These are phyloP conservation scores for Leptura quadrifasciata DNA, from an alignment of 2,888 invertebrate species.

Conservation along the genomic window DNA sequence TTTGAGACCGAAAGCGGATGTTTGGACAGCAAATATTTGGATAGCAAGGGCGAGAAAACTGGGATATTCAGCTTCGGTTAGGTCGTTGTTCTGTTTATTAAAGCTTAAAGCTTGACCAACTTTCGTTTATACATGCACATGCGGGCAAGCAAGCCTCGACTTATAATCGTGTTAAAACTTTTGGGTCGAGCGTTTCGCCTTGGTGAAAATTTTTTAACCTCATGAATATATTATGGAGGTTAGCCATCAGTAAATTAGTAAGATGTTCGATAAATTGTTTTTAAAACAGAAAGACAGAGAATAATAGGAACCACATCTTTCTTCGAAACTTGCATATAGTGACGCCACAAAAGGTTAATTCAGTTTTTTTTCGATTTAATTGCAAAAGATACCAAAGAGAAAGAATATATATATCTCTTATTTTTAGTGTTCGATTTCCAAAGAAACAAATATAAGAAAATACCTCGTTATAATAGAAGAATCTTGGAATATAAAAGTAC, in stretches of 20 bases:
- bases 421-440: too few species aligned
- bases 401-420: too few species aligned
- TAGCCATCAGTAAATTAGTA: background rate
- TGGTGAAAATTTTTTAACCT: background rate
- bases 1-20: slow-evolving; percentile 7
- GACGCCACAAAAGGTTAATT: too few species aligned
- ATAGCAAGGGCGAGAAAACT: slow-evolving; percentile 28
- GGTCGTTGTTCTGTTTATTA: slow-evolving; percentile 25
- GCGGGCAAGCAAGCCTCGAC: background rate
- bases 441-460: too few species aligned
- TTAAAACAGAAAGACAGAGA: too few species aligned
- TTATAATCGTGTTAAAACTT: slow-evolving; percentile 2
- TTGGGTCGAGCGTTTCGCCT: background rate
- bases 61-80: slow-evolving; percentile 11
- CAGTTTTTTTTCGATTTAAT: too few species aligned
- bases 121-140: slow-evolving; percentile 4
- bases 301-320: too few species aligned
- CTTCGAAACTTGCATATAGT: too few species aligned
- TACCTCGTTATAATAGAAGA: too few species aligned
- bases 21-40: slow-evolving; percentile 36
- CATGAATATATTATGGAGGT: background rate
- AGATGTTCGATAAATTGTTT: too few species aligned
- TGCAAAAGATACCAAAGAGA: too few species aligned
- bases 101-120: slow-evolving; percentile 26
- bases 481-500: too few species aligned